These are phyloP conservation scores for Sabellastarte sp. DNA, from an alignment of 2,888 invertebrate species.

Conservation along the genomic window DNA sequence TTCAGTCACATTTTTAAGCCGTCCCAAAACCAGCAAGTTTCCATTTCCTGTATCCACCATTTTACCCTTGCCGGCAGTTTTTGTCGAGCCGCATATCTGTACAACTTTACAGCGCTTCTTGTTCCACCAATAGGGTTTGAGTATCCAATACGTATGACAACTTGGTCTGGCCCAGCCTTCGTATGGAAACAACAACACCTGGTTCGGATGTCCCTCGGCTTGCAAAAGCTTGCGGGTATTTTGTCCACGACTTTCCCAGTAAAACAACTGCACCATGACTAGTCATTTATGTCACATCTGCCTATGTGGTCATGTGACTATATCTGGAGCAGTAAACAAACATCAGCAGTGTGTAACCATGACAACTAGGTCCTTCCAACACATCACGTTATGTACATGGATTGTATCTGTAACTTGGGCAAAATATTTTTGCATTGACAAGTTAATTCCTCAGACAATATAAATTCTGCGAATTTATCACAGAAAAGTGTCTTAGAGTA, in stretches of 20 bases:
- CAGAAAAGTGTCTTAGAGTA: no score
- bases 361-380: no score
- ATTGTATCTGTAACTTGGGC: no score
- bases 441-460: no score
- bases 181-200: constrained; percentile 82
- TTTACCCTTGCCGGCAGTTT: constrained; percentile 75
- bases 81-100: constrained; percentile 77
- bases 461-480: no score
- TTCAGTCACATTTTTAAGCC: constrained; percentile 65
- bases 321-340: no score
- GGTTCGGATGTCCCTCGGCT: constrained; percentile 80
- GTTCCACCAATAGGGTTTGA: constrained; percentile 85
- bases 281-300: no score
- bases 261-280: constrained; percentile 71
- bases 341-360: no score
- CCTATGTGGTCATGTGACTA: no score
- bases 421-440: no score
- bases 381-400: no score
- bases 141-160: constrained; percentile 81
- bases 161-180: constrained; percentile 87
- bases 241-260: constrained; percentile 77
- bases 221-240: constrained; percentile 78
- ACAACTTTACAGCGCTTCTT: constrained; percentile 79
- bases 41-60: constrained; percentile 78
- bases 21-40: constrained; percentile 75